A percentile compares a stretch with the other conserved stretches of the same genome.
Evolutionary conservation across 2,113 vertebrate genomes (phyloP).

Genomic region (Arothron firmamentum): DNA sequence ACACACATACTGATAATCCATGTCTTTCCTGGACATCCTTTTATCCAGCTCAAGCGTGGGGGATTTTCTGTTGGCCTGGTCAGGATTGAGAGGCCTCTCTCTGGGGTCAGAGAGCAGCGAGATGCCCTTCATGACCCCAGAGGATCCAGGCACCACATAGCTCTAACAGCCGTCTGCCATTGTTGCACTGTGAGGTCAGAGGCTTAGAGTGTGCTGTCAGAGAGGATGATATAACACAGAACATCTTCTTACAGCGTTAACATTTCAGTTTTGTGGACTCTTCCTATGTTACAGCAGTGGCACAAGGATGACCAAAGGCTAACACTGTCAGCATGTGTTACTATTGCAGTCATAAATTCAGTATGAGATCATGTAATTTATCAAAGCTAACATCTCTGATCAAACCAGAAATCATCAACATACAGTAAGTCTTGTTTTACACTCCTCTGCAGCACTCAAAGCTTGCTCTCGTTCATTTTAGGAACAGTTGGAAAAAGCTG

Average conservation of each 20-base stretch:
- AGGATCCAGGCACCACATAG: conserved; percentile 30
- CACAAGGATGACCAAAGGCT: conserved; percentile 6
- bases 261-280: conserved; percentile 1
- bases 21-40: conserved; percentile 62
- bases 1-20: conserved; percentile 45
- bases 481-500: background rate
- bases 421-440: too few species aligned
- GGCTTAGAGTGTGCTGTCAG: conserved; percentile 13
- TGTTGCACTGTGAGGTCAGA: conserved; percentile 30
- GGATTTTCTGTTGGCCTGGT: conserved; percentile 51
- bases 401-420: conserved; percentile 2
- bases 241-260: conserved; percentile 14
- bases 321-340: conserved; percentile 5
- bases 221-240: conserved; percentile 31
- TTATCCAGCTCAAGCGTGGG: conserved; percentile 61
- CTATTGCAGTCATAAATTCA: background rate
- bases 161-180: conserved; percentile 20
- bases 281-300: background rate
- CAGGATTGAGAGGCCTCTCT: conserved; percentile 53
- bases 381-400: background rate
- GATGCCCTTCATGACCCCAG: conserved; percentile 54
- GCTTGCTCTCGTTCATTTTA: conserved; percentile 2
- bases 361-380: background rate
- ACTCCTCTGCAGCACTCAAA: conserved; percentile 6
- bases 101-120: conserved; percentile 63